phyloP scores from a whole-genome alignment of 1,140 invertebrate species.

The Ostrea edulis region DNA sequence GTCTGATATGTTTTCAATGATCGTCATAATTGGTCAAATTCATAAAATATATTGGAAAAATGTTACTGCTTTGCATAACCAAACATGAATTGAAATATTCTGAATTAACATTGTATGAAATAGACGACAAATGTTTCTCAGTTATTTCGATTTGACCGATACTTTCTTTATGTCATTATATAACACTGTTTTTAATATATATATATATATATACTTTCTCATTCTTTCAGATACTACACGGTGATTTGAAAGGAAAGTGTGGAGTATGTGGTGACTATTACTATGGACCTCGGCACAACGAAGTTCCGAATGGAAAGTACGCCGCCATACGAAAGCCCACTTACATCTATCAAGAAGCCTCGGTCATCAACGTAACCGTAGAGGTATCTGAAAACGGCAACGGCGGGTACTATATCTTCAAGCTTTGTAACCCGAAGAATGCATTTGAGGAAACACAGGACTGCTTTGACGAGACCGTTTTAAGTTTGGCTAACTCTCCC shows the following conservation, averaged over 20 bases:
- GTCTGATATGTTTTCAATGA: too few species aligned
- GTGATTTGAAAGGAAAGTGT: neutral
- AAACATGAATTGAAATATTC: too few species aligned
- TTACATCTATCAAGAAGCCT: constrained; percentile 28
- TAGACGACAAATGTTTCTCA: too few species aligned
- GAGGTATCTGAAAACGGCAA: constrained; percentile 28
- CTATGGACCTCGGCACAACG: constrained; percentile 29
- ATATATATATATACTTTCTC: neutral
- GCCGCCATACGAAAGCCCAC: constrained; percentile 2
- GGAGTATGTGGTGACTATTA: constrained; percentile 36
- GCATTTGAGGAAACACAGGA: constrained; percentile 18
- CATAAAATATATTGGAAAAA: too few species aligned
- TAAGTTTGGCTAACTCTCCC: neutral
- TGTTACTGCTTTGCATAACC: too few species aligned
- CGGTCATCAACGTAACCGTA: constrained; percentile 33
- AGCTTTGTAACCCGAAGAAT: constrained; percentile 20
- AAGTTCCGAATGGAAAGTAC: constrained; percentile 30
- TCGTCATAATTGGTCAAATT: too few species aligned
- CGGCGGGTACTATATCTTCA: constrained; percentile 29
- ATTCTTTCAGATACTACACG: neutral
- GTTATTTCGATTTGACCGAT: too few species aligned
- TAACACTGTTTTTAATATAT: neutral
- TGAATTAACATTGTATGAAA: too few species aligned
- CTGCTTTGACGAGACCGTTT: constrained; percentile 12
- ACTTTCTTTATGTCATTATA: too few species aligned